Conservation (phyloP, 23 tunicate genomes). For the Styela plicata region DNA sequence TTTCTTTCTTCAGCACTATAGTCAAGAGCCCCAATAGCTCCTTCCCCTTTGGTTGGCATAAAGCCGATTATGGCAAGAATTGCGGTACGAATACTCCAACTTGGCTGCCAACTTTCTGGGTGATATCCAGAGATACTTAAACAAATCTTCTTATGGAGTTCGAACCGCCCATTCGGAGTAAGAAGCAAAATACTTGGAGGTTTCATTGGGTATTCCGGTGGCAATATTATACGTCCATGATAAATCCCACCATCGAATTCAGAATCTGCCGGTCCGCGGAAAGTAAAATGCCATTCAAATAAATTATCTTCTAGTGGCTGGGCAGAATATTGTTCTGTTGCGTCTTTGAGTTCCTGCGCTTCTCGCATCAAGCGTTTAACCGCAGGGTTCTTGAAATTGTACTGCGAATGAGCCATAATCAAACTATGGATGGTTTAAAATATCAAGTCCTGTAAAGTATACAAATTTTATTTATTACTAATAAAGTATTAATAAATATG, state of each 20-base stretch:
- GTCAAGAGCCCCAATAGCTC: conserved; percentile 96
- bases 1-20: conserved; percentile 90
- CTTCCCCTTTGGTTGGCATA: conserved; percentile 96
- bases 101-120: conserved; percentile 99
- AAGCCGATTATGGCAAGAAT: conserved; percentile 96
- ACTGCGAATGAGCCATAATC: conserved; percentile 9
- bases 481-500: no score
- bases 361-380: conserved; percentile 94
- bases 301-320: conserved; percentile 96
- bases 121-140: conserved; percentile 98
- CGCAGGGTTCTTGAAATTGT: conserved; percentile 44
- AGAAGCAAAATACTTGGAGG: conserved; percentile 95
- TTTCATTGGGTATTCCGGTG: conserved; percentile 99
- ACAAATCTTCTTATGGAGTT: conserved; percentile 93
- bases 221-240: conserved; percentile 93
- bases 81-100: conserved; percentile 99
- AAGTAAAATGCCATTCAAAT: conserved; percentile 99
- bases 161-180: conserved; percentile 97
- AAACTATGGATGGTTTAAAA: no score
- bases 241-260: conserved; percentile 89
- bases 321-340: conserved; percentile 86
- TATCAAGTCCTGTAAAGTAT: no score
- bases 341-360: conserved; percentile 76
- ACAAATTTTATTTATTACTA: no score
- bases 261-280: conserved; percentile 92